A percentile compares a stretch with the other conserved stretches of the same genome.
These are phyloP conservation scores for Ptilonorhynchus violaceus DNA, from an alignment of 2,113 vertebrate species.

Conservation along the genomic window DNA sequence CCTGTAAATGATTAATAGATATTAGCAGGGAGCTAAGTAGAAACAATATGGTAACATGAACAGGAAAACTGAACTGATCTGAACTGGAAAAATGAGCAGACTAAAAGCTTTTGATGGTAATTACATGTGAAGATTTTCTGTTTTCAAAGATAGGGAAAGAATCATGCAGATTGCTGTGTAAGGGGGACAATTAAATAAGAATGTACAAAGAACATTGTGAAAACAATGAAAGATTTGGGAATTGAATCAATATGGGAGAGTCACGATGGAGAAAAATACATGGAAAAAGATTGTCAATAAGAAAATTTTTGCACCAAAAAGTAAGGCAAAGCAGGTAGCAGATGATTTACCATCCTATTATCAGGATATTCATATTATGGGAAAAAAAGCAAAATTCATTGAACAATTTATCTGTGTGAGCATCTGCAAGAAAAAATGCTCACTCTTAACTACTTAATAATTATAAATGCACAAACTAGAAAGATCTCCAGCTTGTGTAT, in stretches of 20 bases:
- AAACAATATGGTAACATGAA: background rate
- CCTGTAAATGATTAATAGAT: background rate
- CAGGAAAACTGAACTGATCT: background rate
- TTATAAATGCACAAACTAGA: background rate
- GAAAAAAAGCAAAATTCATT: background rate
- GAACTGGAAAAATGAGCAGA: background rate
- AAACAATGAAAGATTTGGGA: background rate
- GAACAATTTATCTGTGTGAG: background rate
- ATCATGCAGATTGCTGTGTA: background rate
- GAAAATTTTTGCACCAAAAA: background rate
- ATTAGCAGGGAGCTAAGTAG: background rate
- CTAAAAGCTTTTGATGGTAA: background rate
- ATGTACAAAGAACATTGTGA: background rate
- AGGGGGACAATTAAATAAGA: background rate
- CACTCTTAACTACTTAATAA: background rate
- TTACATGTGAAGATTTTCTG: background rate
- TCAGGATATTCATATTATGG: background rate
- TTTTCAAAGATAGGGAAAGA: background rate
- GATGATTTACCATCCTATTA: background rate
- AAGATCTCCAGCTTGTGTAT: background rate
- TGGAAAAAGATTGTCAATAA: background rate
- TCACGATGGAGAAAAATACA: background rate
- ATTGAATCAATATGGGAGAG: background rate
- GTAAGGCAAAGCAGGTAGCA: background rate
- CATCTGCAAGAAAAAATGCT: background rate